A percentile compares a stretch with the other conserved stretches of the same genome.
phyloP scores from a whole-genome alignment of 2,888 invertebrate species.

The Ectemnius continuus region DNA sequence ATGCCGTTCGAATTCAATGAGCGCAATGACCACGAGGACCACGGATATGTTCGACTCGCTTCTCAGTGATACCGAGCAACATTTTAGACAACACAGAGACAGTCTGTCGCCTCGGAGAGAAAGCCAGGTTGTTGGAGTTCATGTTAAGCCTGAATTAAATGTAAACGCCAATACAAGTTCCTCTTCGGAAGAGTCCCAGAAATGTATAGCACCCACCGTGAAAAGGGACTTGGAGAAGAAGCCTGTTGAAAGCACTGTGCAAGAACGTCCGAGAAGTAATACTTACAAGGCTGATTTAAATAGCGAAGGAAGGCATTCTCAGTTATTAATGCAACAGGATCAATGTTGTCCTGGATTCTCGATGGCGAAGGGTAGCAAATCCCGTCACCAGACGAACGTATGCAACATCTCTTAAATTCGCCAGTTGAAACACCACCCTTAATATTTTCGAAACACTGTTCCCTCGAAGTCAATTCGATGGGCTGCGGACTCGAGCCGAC shows the following conservation, averaged over 20 bases:
- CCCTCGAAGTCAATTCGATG: no score
- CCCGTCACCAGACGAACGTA: constrained; percentile 77
- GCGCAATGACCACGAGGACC: constrained; percentile 78
- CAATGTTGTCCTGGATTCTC: constrained; percentile 80
- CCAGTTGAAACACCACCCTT: no score
- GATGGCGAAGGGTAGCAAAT: constrained; percentile 73
- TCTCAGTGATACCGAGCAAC: constrained; percentile 80
- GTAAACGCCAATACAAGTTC: constrained; percentile 47
- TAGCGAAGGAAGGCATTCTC: constrained; percentile 60
- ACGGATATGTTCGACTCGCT: constrained; percentile 81
- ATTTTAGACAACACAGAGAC: constrained; percentile 80
- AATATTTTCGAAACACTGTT: no score
- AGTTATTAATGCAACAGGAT: constrained; percentile 71
- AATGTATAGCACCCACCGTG: constrained; percentile 40
- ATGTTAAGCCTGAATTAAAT: constrained; percentile 60
- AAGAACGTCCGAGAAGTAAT: constrained; percentile 32
- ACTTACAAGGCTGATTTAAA: constrained; percentile 51
- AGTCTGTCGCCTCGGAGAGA: constrained; percentile 73
- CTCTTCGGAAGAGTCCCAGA: constrained; percentile 52
- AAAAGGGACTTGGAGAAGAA: constrained; percentile 29
- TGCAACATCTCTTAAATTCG: constrained; percentile 75
- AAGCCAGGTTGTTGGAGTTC: constrained; percentile 49
- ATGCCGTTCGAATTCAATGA: constrained; percentile 85
- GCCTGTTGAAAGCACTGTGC: constrained; percentile 11
- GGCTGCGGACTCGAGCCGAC: no score